Base-by-base conservation (phyloP, 2,113 vertebrate genomes). In the Neodontobutis hainanensis region DNA sequence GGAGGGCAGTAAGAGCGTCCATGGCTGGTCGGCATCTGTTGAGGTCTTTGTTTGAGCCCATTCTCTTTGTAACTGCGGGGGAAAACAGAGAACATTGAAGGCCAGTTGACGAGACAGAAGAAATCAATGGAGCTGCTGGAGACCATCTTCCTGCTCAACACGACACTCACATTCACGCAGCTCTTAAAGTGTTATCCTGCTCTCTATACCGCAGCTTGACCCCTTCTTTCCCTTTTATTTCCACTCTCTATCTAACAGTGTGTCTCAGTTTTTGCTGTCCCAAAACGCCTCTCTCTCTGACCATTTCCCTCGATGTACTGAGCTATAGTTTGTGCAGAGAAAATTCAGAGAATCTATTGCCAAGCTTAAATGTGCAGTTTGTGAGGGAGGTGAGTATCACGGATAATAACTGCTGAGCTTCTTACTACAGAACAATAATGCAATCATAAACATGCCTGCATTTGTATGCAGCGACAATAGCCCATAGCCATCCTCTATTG, bases 121-220 rank as follows among this genome's bases (percentile, higher is more conserved):
- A 82, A 87, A 91, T 91, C 90, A 81, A 90, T 91, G 77, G 62
- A 86, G 77, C 89, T 74, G 86, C 80, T 75, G 87, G 88, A 87
- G 81, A 76, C 74, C 87, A 62, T 83, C 81, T 80, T 83, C 74
- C 83, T 45, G n/a, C 75, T 63, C 85, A 2, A 74, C 83, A 78
- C 59, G 70, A 11, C 48, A 27, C 78, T 68, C 61, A 49, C 82
- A 63, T 75, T 75, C 75, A 72, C 65, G 45, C 69, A 9, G 75
- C 82, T 81, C 59, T 59, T 52, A 4, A 5, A 40, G 74, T 79
- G 83, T 78, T 81, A 67, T 81, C 52, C 70, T 8, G 61, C 59
- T 70, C 79, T 82, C 76, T 81, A 80, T 80, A 63, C 75, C 81
- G 63, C 85, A 81, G 82, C 80, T 83, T 84, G 83, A 80, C 81